These are phyloP conservation scores for Mamestra brassicae DNA, from an alignment of 2,888 invertebrate genomes.

Conservation along the genomic window DNA sequence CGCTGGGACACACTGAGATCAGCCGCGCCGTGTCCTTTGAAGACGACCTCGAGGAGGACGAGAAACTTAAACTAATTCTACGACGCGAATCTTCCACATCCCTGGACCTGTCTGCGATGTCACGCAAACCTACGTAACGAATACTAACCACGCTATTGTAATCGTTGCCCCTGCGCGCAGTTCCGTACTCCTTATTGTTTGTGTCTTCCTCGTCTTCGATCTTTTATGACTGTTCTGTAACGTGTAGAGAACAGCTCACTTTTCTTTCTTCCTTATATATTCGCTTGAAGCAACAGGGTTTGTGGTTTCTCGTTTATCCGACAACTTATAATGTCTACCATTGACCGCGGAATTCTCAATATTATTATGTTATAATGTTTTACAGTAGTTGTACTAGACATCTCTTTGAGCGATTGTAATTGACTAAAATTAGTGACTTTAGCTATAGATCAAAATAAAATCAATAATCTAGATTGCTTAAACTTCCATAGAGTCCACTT, in stretches of 20 bases:
- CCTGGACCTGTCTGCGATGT: conserved; percentile 75
- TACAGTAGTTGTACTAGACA: conserved; percentile 60
- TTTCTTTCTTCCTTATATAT: conserved; percentile 18
- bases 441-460: conserved; percentile 58
- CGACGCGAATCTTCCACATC: conserved; percentile 85
- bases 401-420: conserved; percentile 44
- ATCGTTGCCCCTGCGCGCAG: conserved; percentile 42
- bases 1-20: conserved; percentile 86
- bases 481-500: conserved; percentile 40
- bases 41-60: conserved; percentile 85
- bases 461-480: conserved; percentile 57
- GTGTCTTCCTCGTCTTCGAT: conserved; percentile 10
- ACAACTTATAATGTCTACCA: conserved; percentile 32
- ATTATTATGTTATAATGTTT: conserved; percentile 46
- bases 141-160: conserved; percentile 41
- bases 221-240: conserved; percentile 22
- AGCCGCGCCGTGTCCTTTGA: conserved; percentile 83
- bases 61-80: conserved; percentile 82
- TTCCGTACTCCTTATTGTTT: conserved; percentile 23
- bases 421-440: conserved; percentile 46
- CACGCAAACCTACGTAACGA: conserved; percentile 78
- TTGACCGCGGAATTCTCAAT: conserved; percentile 50
- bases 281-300: conserved; percentile 47
- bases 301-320: conserved; percentile 47
- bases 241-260: conserved; percentile 14